Base-by-base conservation (phyloP, 2,113 vertebrate genomes). In the Lagopus leucura region DNA sequence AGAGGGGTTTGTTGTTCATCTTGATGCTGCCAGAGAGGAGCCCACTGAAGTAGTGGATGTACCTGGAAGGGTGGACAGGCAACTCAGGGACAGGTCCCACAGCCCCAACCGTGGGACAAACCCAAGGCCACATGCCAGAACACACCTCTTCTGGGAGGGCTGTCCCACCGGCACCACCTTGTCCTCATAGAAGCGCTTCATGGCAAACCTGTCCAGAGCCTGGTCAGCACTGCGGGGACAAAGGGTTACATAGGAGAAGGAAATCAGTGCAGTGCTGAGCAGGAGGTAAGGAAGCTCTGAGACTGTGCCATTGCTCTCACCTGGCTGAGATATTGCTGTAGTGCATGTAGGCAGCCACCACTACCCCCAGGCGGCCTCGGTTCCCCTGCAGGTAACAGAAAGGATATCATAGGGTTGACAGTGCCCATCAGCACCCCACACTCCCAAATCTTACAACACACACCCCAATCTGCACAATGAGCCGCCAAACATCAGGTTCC, bases 281-380 rank as follows among this genome's bases (percentile, higher is more conserved):
- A 64, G 28, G 2, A 32, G 30, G 52, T 3, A 69, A 34, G 50
- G 30, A 43, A 55, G 64, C 22, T 22, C 21, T 6, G 3, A 47
- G 36, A 42, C 42, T 2, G 1, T 3, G 0, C 55, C 17, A 27
- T 8, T 11, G 20, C n/a, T 82, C 95, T 95, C 98, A 99, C 99
- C 99, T 99, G 94, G 99, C 99, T 7, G 99, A 99, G 96, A 99
- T 99, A 97, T 99, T 99, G 98, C 99, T 99, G 98, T 99, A 99
- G 95, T 99, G 99, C 99, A 99, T 99, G 95, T 99, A 99, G 12
- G 99, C 99, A 2, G 99, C 99, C 28, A 99, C 98, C 42, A 99
- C 99, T 76, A 99, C 99, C 5, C 99, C 99, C 2, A 99, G 99
- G 75, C 99, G 97, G 88, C 99, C 99, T 11, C 98, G 98, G 92